These are phyloP conservation scores for Ips typographus DNA, from an alignment of 1,140 invertebrate species.

Conservation along the genomic window DNA sequence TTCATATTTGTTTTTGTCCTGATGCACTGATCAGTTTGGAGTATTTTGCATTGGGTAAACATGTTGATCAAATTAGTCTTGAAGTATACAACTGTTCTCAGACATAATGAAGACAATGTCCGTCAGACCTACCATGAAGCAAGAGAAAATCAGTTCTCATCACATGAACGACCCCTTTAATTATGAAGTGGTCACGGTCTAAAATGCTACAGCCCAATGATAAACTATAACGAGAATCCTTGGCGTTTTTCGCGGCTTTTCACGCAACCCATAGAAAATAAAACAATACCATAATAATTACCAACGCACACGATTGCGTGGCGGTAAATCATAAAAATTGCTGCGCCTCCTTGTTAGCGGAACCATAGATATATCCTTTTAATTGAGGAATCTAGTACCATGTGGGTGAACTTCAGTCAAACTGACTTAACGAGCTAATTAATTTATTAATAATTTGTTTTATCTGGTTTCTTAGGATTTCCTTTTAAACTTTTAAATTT, in stretches of 20 bases:
- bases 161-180: not conserved
- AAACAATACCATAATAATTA: conserved; percentile 6
- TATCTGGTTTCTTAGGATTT: not conserved
- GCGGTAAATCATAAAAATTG: not conserved
- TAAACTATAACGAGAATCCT: conserved; percentile 2
- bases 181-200: not conserved
- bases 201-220: not conserved
- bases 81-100: no score
- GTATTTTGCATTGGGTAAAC: no score
- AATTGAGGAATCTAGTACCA: not conserved
- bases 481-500: not conserved
- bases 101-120: no score
- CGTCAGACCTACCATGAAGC: no score
- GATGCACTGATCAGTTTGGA: no score
- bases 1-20: no score
- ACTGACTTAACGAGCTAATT: not conserved
- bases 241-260: conserved; percentile 3
- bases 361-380: not conserved
- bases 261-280: conserved; percentile 6
- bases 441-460: not conserved
- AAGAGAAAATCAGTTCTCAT: not conserved
- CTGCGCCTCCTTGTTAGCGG: not conserved
- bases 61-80: no score
- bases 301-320: conserved; percentile 2
- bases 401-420: conserved; percentile 1